phyloP scores from a whole-genome alignment of 2,888 invertebrate genomes.

The Antitype chi region DNA sequence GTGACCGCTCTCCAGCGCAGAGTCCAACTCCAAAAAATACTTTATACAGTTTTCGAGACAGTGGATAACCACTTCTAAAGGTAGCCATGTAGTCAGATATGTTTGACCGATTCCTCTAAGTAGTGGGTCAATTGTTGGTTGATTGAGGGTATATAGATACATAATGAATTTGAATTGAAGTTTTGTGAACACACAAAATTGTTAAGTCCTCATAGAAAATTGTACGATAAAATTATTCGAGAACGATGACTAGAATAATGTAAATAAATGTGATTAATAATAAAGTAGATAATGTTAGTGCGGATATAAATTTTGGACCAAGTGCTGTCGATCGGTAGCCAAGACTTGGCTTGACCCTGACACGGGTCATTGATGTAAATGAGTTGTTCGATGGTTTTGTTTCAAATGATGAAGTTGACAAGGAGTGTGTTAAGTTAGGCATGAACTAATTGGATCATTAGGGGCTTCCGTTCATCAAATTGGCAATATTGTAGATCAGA shows the following conservation, averaged over 20 bases:
- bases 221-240: conserved; percentile 47
- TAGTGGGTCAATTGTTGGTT: conserved; percentile 72
- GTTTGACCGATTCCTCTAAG: conserved; percentile 71
- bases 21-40: conserved; percentile 83
- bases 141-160: conserved; percentile 67
- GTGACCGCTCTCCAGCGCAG: conserved; percentile 91
- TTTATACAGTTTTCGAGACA: conserved; percentile 45
- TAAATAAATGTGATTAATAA: conserved; percentile 71
- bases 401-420: conserved; percentile 13
- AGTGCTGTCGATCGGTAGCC: conserved; percentile 84
- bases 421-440: conserved; percentile 7
- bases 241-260: conserved; percentile 66
- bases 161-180: conserved; percentile 59
- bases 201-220: conserved; percentile 48
- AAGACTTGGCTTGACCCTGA: conserved; percentile 61
- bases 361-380: conserved; percentile 40
- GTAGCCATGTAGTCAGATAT: conserved; percentile 63
- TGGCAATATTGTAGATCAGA: conserved; percentile 3
- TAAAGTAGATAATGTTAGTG: conserved; percentile 71
- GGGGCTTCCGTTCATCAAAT: conserved; percentile 41
- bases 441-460: conserved; percentile 29
- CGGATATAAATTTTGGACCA: conserved; percentile 85
- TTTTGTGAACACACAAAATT: conserved; percentile 51
- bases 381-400: conserved; percentile 25
- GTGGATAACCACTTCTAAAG: conserved; percentile 52